phyloP scores from a whole-genome alignment of 1,140 invertebrate genomes.

The Drosophila mojavensis region DNA sequence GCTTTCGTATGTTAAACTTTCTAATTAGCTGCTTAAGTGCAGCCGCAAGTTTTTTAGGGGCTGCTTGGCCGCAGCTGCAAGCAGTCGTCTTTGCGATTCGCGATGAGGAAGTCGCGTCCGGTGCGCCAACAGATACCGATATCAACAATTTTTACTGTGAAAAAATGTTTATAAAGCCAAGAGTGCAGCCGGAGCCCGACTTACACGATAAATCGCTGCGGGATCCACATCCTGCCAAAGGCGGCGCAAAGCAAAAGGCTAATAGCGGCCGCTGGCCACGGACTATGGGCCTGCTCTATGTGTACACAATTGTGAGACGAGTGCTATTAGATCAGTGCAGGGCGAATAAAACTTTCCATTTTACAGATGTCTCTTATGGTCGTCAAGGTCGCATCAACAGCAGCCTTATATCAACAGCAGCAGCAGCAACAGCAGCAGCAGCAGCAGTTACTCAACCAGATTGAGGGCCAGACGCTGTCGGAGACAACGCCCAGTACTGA shows the following conservation, averaged over 20 bases:
- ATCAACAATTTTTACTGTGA: constrained; percentile 36
- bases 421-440: constrained; percentile 55
- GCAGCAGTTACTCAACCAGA: constrained; percentile 54
- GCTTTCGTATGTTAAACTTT: constrained; percentile 77
- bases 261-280: constrained; percentile 30
- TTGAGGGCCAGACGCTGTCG: constrained; percentile 34
- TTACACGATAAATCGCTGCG: constrained; percentile 35
- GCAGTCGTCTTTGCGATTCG: constrained; percentile 79
- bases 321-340: neutral
- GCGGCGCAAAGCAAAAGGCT: constrained; percentile 15
- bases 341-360: constrained; percentile 40
- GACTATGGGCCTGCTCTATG: constrained; percentile 69
- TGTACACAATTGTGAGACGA: constrained; percentile 74
- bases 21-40: constrained; percentile 62
- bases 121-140: constrained; percentile 47
- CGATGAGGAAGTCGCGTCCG: constrained; percentile 77
- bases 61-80: constrained; percentile 59
- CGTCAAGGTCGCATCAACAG: constrained; percentile 79
- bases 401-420: constrained; percentile 67
- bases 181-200: constrained; percentile 36
- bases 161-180: constrained; percentile 72
- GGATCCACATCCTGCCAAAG: constrained; percentile 44
- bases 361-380: constrained; percentile 80
- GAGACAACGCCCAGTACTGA: constrained; percentile 35
- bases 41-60: constrained; percentile 70